phyloP scores from a whole-genome alignment of 2,888 invertebrate genomes.

The Acholoe squamosa region DNA sequence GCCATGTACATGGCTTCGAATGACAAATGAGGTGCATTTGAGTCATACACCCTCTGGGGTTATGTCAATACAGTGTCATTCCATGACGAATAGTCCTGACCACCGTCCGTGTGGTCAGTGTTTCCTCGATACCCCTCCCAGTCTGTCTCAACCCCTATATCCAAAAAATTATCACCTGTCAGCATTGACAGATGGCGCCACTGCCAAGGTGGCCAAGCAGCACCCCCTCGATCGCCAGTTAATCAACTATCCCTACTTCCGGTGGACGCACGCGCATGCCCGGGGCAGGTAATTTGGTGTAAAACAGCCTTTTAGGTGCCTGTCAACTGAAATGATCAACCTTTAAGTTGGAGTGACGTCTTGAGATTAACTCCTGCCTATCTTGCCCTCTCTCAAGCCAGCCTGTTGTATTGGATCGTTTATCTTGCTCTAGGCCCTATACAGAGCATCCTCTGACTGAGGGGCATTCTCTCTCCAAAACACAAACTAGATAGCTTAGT shows the following conservation, averaged over 20 bases:
- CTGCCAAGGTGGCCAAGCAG: not conserved
- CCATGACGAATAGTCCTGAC: not conserved
- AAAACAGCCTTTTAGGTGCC: not conserved
- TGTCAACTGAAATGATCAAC: conserved; percentile 23
- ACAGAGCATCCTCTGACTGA: too few species aligned
- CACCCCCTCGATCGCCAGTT: not conserved
- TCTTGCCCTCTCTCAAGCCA: too few species aligned
- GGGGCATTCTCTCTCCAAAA: too few species aligned
- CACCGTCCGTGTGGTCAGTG: not conserved
- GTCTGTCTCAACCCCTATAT: not conserved
- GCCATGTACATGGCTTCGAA: too few species aligned
- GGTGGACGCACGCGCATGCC: conserved; percentile 39
- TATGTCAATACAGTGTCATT: not conserved
- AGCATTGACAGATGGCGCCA: conserved; percentile 12
- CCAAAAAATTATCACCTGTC: not conserved
- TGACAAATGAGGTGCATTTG: not conserved
- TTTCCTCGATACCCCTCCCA: not conserved
- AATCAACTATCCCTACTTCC: conserved; percentile 25
- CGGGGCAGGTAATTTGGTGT: conserved; percentile 18
- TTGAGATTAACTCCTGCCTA: not conserved
- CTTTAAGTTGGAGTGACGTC: not conserved
- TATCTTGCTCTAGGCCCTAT: too few species aligned
- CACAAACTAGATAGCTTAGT: too few species aligned
- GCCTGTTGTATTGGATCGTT: too few species aligned
- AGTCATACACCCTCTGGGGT: not conserved